Base-by-base conservation (phyloP, 2,797 vertebrate species). In the Bradypodion pumilum region DNA sequence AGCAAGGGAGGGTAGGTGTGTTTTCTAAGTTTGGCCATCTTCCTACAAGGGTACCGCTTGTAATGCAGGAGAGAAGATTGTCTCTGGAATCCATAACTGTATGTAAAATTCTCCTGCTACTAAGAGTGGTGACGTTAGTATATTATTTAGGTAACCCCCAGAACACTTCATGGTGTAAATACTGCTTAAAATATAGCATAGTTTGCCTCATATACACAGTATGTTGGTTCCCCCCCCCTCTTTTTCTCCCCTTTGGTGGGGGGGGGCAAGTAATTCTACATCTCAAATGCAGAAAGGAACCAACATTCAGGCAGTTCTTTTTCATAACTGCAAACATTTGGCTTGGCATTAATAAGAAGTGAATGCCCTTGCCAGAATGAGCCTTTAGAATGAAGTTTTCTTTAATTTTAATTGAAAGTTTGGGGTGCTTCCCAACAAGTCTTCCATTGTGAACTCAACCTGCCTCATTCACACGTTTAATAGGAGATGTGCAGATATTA, bases 181-280 rank as follows among this genome's bases (percentile, higher is more conserved):
- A 46, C 85, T 68, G 10, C 85, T 85, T 87, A 90, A 13, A 65
- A 27, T 78, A 85, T 37, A 92, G 91, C 89, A 92, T 88, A 91
- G 89, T 90, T 92, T 93, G 86, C 59, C 21, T 82, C 88, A 81
- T 86, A 72, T 83, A 90, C 83, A 86, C 81, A 85, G 5, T 27
- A 21, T 77, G 63, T 65, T 65, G n/a, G n/a, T 56, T 3, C 21
- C 52, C 19, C 52, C 21, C 10, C 6, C 52, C 52, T 7, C 15
- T 15, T 52, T 10, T 15, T 52, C 16, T 52, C 16, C 15, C 21
- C 21, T 56, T 49, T 12, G 12, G 46, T 10, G 46, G 4, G 1
- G 7, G 49, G 49, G 49, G 49, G 49, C n/a, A 49, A 1, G 16
- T 52, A 83, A 42, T 65, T 60, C 25, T 42, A 29, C 35, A 74